Base-by-base conservation (phyloP, 2,888 invertebrate genomes). In the Drosophila conformis region DNA sequence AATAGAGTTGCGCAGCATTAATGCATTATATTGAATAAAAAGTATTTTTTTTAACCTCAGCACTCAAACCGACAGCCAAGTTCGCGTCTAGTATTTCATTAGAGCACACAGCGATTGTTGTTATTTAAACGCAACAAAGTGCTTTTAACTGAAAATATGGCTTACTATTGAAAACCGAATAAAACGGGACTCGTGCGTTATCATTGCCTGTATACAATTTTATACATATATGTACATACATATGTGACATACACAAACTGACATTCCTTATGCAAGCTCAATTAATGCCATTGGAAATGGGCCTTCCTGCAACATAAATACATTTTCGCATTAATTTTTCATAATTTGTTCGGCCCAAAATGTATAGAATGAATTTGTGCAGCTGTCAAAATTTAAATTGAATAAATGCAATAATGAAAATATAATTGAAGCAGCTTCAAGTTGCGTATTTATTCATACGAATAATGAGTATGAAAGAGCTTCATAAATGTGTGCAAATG, bases 251-350 rank as follows among this genome's bases (percentile, higher is more conserved):
- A 69, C 29, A 36, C 46, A 33, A 53, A 61, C 27, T 49, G 38
- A 21, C 38, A 69, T 25, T 53, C 29, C 25, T 8, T 51, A n/a
- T 21, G 21, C 18, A 18, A 25, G 10, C 27, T 35, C 59, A 62
- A 66, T 69, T 60, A 69, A 64, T 52, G 31, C 11, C 31, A 48
- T 7, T 38, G 25, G 31, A 36, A 42, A 36, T 35, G 40, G 8
- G 10, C 11, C 18, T 35, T 33, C 18, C 4, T 13, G 7, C 2
- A 40, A 49, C 36, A 51, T 15, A 51, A 64, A 57, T 36, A 10
- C 29, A 69, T 65, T 63, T 79, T 48, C 33, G 29, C 68, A 78
- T 71, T 48, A 71, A 71, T 69, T 78, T 75, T 36, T 38, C 52
- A 75, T 71, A 71, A 71, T 68, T 62, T 57, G 42, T 27, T n/a